These are phyloP conservation scores for Taenioides sp. DNA, from an alignment of 2,797 vertebrate species.

Conservation along the genomic window DNA sequence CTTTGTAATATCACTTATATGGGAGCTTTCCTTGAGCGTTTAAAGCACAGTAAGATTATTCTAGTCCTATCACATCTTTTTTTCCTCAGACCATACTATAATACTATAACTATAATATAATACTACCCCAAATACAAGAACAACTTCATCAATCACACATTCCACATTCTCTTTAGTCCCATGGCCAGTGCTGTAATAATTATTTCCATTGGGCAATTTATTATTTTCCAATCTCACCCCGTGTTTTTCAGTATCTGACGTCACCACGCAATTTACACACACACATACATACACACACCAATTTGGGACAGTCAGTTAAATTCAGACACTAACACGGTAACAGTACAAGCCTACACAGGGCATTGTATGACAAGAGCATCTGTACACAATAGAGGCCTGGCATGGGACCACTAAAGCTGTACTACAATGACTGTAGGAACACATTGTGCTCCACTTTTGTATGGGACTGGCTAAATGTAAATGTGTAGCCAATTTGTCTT, in stretches of 20 bases:
- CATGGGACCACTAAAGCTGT: slow-evolving; percentile 18
- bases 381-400: slow-evolving; percentile 32
- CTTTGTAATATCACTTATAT: too few relatives aligned
- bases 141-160: neutral
- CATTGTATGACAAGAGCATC: slow-evolving; percentile 57
- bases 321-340: slow-evolving; percentile 48
- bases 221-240: slow-evolving; percentile 29
- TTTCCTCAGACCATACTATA: neutral
- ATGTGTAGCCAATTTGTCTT: slow-evolving; percentile 14
- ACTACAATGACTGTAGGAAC: slow-evolving; percentile 27
- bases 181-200: slow-evolving; percentile 55
- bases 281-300: neutral
- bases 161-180: slow-evolving; percentile 17
- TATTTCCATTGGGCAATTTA: slow-evolving; percentile 61
- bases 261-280: slow-evolving; percentile 27
- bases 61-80: neutral
- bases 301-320: slow-evolving; percentile 37
- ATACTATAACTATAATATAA: neutral
- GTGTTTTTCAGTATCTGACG: slow-evolving; percentile 31
- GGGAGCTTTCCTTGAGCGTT: too few relatives aligned
- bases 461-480: neutral
- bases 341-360: slow-evolving; percentile 31
- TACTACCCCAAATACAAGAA: neutral
- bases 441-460: slow-evolving; percentile 15
- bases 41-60: neutral